Percentiles rank a stretch among this genome's conserved stretches.
These are phyloP conservation scores for Piprites chloris DNA, from an alignment of 2,113 vertebrate genomes.

Conservation along the genomic window DNA sequence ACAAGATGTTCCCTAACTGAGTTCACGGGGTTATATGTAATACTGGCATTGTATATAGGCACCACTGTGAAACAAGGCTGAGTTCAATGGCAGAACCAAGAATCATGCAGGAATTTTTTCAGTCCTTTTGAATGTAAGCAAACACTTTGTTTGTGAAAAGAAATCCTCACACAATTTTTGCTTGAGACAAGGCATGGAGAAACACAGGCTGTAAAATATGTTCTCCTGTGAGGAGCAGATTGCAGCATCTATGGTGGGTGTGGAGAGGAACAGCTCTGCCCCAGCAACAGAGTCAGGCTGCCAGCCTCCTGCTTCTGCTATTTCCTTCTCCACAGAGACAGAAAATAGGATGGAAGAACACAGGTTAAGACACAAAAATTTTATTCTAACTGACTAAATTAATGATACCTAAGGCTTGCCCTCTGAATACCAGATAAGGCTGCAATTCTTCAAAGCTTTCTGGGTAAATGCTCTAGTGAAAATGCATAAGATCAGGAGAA, in stretches of 20 bases:
- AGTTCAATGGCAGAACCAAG: neutral
- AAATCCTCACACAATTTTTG: neutral
- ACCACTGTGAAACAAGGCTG: neutral
- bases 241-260: neutral
- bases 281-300: neutral
- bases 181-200: neutral
- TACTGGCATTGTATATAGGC: slow-evolving; percentile 3
- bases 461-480: neutral
- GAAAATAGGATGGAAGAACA: neutral
- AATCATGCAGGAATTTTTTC: neutral
- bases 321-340: neutral
- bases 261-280: neutral
- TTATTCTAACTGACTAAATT: neutral
- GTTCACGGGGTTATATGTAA: slow-evolving; percentile 29
- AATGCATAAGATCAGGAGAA: neutral
- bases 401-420: neutral
- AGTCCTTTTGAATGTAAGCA: neutral
- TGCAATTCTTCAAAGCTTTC: neutral
- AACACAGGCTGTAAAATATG: neutral
- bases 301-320: neutral
- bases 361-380: neutral
- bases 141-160: neutral
- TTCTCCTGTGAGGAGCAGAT: neutral
- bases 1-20: slow-evolving; percentile 40
- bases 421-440: neutral